Conservation (phyloP, 2,113 vertebrate genomes). For the Monarcha castaneiventris region DNA sequence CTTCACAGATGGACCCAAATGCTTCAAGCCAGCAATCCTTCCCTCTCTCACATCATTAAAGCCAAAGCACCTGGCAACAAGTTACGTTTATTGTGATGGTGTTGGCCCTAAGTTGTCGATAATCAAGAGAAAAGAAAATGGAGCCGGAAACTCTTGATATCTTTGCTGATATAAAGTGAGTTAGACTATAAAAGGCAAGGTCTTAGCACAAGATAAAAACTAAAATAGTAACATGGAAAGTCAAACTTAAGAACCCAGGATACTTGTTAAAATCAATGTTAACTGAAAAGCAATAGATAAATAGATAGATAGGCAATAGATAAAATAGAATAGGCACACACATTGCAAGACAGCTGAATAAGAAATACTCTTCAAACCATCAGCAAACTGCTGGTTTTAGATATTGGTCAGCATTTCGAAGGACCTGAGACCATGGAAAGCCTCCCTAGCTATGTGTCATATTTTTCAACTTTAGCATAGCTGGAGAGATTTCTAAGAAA, state of each 20-base stretch:
- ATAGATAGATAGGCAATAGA: too few relatives aligned
- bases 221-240: not conserved
- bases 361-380: not conserved
- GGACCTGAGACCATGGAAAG: not conserved
- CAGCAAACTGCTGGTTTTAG: not conserved
- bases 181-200: not conserved
- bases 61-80: not conserved
- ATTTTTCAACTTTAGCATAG: not conserved
- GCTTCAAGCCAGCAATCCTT: too few relatives aligned
- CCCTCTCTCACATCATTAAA: not conserved
- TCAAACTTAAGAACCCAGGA: not conserved
- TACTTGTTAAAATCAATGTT: not conserved
- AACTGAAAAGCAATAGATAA: not conserved
- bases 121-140: constrained; percentile 24
- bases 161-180: constrained; percentile 37
- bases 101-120: not conserved
- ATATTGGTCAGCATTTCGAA: not conserved
- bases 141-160: not conserved
- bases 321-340: not conserved
- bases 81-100: not conserved
- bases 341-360: not conserved
- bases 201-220: not conserved
- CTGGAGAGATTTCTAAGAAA: not conserved
- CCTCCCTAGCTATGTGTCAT: not conserved
- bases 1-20: too few relatives aligned